Percentiles rank a stretch among this genome's conserved stretches.
Conservation (phyloP, 2,888 invertebrate genomes). For the Chrysolina haemoptera region DNA sequence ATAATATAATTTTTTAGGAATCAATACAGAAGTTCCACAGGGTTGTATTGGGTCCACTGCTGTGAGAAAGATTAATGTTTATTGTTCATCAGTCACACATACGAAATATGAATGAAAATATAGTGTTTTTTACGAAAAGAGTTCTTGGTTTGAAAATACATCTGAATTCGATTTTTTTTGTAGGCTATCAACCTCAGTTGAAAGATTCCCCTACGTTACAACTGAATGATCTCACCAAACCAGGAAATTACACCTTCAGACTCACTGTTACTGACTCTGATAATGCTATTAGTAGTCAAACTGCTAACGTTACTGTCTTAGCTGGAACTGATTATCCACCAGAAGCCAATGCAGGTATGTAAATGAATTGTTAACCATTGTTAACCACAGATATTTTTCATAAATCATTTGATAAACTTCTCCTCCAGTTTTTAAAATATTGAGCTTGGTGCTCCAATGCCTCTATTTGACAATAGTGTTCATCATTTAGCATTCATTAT, state of each 20-base stretch:
- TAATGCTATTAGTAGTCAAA: slow-evolving; percentile 87
- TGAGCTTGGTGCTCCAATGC: no score
- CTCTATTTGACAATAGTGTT: no score
- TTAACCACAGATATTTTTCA: background rate
- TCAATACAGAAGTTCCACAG: no score
- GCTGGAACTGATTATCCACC: slow-evolving; percentile 96
- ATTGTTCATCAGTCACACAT: no score
- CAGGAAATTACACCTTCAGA: slow-evolving; percentile 93
- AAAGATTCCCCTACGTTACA: slow-evolving; percentile 87
- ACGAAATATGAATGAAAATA: background rate
- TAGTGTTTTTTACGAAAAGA: slow-evolving; percentile 57
- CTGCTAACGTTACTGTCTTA: slow-evolving; percentile 90
- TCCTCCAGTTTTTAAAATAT: no score
- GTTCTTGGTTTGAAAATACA: no score
- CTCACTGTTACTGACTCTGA: slow-evolving; percentile 94
- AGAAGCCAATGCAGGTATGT: slow-evolving; percentile 88
- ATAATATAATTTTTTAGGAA: no score
- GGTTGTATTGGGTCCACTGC: no score
- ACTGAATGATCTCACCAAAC: slow-evolving; percentile 85
- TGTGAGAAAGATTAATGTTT: no score
- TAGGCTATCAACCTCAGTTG: slow-evolving; percentile 85
- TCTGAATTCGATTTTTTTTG: slow-evolving; percentile 28
- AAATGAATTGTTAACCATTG: background rate
- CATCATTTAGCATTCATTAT: no score
- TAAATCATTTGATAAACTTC: no score